phyloP scores from a whole-genome alignment of 2,113 vertebrate species.

The Meriones unguiculatus region DNA sequence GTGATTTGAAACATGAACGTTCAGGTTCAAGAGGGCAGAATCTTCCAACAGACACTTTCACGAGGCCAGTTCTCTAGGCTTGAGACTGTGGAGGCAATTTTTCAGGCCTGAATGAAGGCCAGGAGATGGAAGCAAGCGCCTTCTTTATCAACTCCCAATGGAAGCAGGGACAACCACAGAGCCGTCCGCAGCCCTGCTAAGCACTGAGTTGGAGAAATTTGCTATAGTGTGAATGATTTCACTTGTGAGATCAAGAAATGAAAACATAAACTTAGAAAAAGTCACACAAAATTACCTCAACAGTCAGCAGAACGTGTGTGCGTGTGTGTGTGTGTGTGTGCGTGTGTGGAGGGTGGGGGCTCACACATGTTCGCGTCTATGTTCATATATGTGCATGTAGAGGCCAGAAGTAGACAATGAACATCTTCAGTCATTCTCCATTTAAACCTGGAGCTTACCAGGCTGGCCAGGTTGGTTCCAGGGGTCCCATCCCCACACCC shows the following conservation, averaged over 20 bases:
- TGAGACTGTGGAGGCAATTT: not conserved
- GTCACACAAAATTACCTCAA: not conserved
- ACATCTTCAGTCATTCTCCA: not conserved
- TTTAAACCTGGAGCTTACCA: not conserved
- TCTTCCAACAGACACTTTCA: not conserved
- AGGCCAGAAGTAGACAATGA: not conserved
- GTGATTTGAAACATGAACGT: slow-evolving; percentile 34
- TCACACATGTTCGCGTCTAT: not conserved
- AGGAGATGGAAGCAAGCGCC: not conserved
- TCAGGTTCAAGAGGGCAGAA: slow-evolving; percentile 4
- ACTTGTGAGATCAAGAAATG: not conserved
- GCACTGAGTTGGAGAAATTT: not conserved
- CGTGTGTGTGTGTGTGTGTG: not conserved
- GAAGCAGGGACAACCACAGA: not conserved
- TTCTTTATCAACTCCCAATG: not conserved
- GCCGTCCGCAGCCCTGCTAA: not conserved
- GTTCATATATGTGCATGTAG: not conserved
- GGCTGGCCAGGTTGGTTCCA: not conserved
- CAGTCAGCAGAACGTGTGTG: not conserved
- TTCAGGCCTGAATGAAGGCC: not conserved
- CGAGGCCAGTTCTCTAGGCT: not conserved
- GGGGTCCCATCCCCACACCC: no score
- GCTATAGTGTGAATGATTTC: not conserved
- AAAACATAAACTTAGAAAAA: not conserved
- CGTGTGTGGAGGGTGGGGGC: not conserved